phyloP scores from a whole-genome alignment of 1,140 invertebrate genomes.

The Rhizoglyphus robini region DNA sequence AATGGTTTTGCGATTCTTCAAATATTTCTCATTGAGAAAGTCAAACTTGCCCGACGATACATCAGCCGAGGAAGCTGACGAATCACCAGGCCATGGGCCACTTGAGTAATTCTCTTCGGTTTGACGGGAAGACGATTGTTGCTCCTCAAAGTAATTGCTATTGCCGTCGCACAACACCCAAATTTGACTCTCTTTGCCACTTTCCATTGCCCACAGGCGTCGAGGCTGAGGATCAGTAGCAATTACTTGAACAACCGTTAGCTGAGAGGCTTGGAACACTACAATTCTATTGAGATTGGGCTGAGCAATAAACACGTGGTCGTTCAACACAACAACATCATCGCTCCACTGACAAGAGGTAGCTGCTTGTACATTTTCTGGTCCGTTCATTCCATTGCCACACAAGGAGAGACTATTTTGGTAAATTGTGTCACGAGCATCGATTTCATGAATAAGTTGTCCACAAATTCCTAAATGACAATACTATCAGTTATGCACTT shows the following conservation, averaged over 20 bases:
- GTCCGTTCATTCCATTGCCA: background rate
- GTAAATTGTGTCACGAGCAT: slow-evolving; percentile 18
- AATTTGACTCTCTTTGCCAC: background rate
- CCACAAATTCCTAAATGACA: background rate
- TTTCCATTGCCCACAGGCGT: slow-evolving; percentile 8
- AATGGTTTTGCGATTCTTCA: slow-evolving; percentile 45
- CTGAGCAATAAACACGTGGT: slow-evolving; percentile 19
- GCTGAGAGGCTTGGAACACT: slow-evolving; percentile 19
- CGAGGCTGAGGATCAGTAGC: slow-evolving; percentile 21
- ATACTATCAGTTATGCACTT: no score
- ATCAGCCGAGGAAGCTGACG: background rate
- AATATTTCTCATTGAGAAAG: slow-evolving; percentile 15
- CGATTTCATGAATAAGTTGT: slow-evolving; percentile 18
- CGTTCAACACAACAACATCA: background rate
- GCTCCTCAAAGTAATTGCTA: background rate
- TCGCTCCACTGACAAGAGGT: slow-evolving; percentile 18
- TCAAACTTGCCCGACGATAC: background rate
- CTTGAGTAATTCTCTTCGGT: slow-evolving; percentile 3
- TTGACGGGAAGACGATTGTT: background rate
- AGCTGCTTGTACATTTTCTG: background rate
- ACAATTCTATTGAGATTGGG: slow-evolving; percentile 22
- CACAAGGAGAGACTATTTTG: slow-evolving; percentile 21
- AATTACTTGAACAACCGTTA: slow-evolving; percentile 21
- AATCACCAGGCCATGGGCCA: background rate
- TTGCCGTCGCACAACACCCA: slow-evolving; percentile 22